Evolutionary conservation across 2,113 vertebrate species (phyloP).

Genomic region (Sylvia atricapilla): DNA sequence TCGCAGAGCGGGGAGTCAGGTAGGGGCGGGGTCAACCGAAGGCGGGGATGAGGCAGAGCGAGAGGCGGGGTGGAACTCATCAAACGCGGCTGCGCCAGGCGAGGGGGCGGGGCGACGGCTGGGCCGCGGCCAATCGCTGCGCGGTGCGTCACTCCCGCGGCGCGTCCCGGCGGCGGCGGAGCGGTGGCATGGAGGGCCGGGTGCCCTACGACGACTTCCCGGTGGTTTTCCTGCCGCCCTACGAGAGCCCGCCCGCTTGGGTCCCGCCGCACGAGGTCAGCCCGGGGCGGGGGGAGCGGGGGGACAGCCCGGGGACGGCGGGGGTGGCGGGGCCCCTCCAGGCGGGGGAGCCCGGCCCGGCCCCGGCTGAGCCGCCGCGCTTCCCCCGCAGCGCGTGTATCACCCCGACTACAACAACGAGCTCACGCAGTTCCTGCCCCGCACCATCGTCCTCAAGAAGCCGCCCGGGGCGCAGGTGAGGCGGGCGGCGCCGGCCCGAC

Average conservation of each 20-base stretch:
- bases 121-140: neutral
- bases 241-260: constrained; percentile 94
- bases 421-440: constrained; percentile 92
- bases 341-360: neutral
- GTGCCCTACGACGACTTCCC: constrained; percentile 91
- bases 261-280: constrained; percentile 88
- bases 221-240: constrained; percentile 92
- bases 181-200: constrained; percentile 81
- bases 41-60: too few species aligned
- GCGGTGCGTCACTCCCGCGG: neutral
- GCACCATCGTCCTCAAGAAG: constrained; percentile 89
- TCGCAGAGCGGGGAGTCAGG: too few species aligned
- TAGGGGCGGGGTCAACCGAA: too few species aligned
- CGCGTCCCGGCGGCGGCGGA: neutral
- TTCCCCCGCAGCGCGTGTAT: constrained; percentile 80
- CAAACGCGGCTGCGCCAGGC: too few species aligned
- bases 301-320: too few species aligned
- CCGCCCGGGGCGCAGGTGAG: constrained; percentile 88
- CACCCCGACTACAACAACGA: constrained; percentile 97
- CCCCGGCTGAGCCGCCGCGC: neutral
- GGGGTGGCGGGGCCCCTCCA: neutral
- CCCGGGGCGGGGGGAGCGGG: neutral
- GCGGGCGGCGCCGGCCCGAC: neutral
- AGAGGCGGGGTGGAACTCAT: neutral
- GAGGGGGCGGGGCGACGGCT: neutral